Evolutionary conservation across 2,113 vertebrate genomes (phyloP).

Genomic region (Lepus europaeus): DNA sequence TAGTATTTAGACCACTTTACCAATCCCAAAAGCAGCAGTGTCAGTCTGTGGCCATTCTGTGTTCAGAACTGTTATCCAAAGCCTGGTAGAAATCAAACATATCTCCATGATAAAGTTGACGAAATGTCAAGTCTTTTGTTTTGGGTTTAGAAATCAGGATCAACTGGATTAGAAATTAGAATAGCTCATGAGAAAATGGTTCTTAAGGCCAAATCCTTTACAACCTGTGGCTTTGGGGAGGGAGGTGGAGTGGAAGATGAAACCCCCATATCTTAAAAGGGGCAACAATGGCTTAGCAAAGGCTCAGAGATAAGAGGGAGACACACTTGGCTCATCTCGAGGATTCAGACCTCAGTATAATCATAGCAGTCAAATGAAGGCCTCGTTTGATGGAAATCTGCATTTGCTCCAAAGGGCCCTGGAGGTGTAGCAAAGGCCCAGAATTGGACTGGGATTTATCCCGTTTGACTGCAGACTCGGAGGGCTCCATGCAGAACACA

Average conservation of each 20-base stretch:
- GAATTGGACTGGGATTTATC: not conserved
- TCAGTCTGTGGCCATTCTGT: not conserved
- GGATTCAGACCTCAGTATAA: not conserved
- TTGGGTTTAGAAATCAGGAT: slow-evolving; percentile 42
- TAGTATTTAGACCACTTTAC: slow-evolving; percentile 32
- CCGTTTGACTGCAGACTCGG: not conserved
- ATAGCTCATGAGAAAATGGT: not conserved
- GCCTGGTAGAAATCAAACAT: not conserved
- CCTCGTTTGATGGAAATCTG: not conserved
- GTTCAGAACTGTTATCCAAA: slow-evolving; percentile 9
- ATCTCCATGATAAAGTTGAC: not conserved
- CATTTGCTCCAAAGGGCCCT: not conserved
- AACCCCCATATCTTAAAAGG: not conserved
- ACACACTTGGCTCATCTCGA: not conserved
- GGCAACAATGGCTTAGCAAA: not conserved
- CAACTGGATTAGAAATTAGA: not conserved
- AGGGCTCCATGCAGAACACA: not conserved
- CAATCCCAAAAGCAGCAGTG: not conserved
- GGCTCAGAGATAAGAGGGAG: not conserved
- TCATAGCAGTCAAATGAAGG: not conserved
- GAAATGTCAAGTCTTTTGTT: slow-evolving; percentile 6
- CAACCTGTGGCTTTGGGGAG: not conserved
- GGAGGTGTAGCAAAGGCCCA: not conserved
- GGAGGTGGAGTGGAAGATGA: not conserved
- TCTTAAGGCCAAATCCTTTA: not conserved